Evolutionary conservation across 2,113 vertebrate species (phyloP), one percentile per base, ranked within the genome.

Genomic region (Panurus biarmicus): DNA sequence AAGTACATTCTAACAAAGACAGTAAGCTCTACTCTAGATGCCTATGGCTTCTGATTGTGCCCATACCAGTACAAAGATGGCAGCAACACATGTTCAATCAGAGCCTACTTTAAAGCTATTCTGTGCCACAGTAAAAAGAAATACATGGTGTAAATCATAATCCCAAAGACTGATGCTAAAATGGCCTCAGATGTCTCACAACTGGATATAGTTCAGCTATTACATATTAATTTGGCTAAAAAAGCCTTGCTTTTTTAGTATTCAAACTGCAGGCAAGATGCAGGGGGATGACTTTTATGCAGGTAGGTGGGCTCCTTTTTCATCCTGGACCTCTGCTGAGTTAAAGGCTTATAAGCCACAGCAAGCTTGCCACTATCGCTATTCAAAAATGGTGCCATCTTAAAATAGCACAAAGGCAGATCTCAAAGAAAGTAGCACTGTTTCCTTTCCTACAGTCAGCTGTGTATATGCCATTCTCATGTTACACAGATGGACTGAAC

Each of bases 321-420:
- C 62, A 82, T 76, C 28, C 47, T 7, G 3, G 81, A 76, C 50
- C 47, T 83, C 78, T 66, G 87, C 81, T 79, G 91, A 95, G 71
- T 89, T 93, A 62, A 94, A 89, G 67, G 78, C 85, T 87, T 85
- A 64, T 60, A 93, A 87, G 84, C 44, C 87, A 72, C 93, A 89
- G 84, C 84, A 92, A 94, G 73, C 51, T 78, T 85, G 42, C 50
- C 7, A 4, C 67, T 89, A 47, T 48, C 38, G 7, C 58, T 87
- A 73, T 58, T 62, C 73, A 60, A 79, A 87, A 91, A 66, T 47
- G 17, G 87, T 66, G 50, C 58, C 38, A 73, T 72, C 76, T 76
- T 73, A 78, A 93, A 92, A 94, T 44, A 94, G 75, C 73, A 93
- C 74, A 95, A 88, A 91, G 38, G 45, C 66, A 87, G 50, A 28